phyloP scores from a whole-genome alignment of 2,797 vertebrate genomes.

The Carcharodon carcharias region DNA sequence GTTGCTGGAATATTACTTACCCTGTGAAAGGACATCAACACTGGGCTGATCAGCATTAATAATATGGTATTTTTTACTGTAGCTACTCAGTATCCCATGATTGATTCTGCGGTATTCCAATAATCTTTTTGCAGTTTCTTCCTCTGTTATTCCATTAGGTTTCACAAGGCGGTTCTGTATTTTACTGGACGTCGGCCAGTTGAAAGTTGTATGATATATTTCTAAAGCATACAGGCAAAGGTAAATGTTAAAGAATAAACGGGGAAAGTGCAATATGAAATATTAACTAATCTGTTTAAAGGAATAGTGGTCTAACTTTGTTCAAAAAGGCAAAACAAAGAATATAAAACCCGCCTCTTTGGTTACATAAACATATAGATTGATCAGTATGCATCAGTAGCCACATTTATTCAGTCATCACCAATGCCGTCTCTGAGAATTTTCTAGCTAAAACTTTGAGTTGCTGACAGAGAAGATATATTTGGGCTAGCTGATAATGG shows the following conservation, averaged over 20 bases:
- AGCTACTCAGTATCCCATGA: slow-evolving; percentile 59
- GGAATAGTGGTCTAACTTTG: background rate
- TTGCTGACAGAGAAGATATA: background rate
- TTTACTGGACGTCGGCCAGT: slow-evolving; percentile 57
- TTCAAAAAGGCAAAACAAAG: background rate
- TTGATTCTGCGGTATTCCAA: slow-evolving; percentile 62
- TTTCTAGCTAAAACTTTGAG: background rate
- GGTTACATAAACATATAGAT: background rate
- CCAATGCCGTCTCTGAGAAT: background rate
- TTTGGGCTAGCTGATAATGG: background rate
- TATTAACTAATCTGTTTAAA: background rate
- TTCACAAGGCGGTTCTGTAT: slow-evolving; percentile 57
- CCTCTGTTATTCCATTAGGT: slow-evolving; percentile 49
- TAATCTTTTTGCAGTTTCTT: slow-evolving; percentile 53
- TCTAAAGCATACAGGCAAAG: slow-evolving; percentile 50
- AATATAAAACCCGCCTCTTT: background rate
- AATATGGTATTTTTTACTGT: slow-evolving; percentile 58
- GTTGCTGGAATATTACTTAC: slow-evolving; percentile 51
- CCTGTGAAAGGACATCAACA: slow-evolving; percentile 71
- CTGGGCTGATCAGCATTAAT: slow-evolving; percentile 75
- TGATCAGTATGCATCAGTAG: background rate
- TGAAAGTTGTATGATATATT: slow-evolving; percentile 70
- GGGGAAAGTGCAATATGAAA: background rate
- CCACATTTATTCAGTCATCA: background rate
- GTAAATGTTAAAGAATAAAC: background rate